Evolutionary conservation across 2,113 vertebrate species (phyloP), one percentile per base, ranked within the genome.

Genomic region (Pteruthius melanotis): DNA sequence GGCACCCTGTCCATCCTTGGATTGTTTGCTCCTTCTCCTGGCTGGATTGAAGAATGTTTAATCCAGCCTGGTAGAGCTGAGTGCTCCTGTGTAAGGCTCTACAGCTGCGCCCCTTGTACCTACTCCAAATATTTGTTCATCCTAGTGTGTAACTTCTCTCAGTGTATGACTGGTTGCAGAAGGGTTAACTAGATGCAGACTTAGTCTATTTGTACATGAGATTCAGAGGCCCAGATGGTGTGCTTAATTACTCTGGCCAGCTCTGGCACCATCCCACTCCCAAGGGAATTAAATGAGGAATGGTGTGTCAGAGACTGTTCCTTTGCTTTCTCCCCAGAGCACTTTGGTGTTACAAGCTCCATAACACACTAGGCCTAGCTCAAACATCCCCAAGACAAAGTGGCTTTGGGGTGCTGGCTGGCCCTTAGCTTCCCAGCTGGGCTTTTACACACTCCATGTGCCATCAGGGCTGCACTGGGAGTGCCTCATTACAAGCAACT

Each of bases 241-340:
- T 94, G 87, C 95, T 74, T 93, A 92, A 96, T 96, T 93, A 87
- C 76, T 81, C 87, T 86, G 95, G 64, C 92, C 88, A 57, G 47
- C 52, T 70, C 82, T 81, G 79, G 93, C 83, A 78, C 52, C 50
- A 60, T 83, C 59, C 52, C 1, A 4, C 28, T 95, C 94, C 68
- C 57, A 64, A 78, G 93, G 90, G 95, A 96, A 92, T 95, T 94
- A 56, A 90, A 94, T 91, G 90, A 96, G 92, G 88, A 93, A 97
- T 93, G 85, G 83, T 70, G 28, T 90, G 85, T 93, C 92, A 95
- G 88, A 72, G 71, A 71, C 33, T 40, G 64, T 83, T 96, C n/a
- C 76, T 90, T 88, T 90, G n/a, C 45, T 8, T 7, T 83, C 39
- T 96, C 52, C 85, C 83, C 60, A 88, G 90, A 90, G 82, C 66